These are phyloP conservation scores for Adrianichthys oophorus DNA, from an alignment of 2,797 vertebrate species.

Conservation along the genomic window DNA sequence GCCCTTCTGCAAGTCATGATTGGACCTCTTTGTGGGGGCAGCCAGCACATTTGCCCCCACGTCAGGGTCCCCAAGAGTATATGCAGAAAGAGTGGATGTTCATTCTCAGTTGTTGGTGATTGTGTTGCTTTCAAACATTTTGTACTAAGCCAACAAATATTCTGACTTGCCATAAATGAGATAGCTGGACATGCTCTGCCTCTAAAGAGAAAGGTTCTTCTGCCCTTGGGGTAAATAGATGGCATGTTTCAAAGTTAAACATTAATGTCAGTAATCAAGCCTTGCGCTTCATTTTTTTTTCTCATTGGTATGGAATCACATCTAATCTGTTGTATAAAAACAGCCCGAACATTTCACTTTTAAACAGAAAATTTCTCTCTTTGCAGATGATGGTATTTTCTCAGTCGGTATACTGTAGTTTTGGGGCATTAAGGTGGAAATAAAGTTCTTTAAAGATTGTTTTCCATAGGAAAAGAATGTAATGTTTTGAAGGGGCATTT, in stretches of 20 bases:
- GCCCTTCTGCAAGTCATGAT: slow-evolving; percentile 36
- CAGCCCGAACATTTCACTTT: slow-evolving; percentile 45
- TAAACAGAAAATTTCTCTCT: slow-evolving; percentile 35
- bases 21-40: slow-evolving; percentile 29
- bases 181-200: slow-evolving; percentile 15
- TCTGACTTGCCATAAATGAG: slow-evolving; percentile 31
- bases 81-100: slow-evolving; percentile 34
- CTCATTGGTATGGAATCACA: slow-evolving; percentile 30
- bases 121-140: slow-evolving; percentile 43
- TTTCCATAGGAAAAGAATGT: slow-evolving; percentile 68
- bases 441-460: slow-evolving; percentile 57
- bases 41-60: slow-evolving; percentile 47
- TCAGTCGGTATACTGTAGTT: slow-evolving; percentile 38
- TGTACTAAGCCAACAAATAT: slow-evolving; percentile 37
- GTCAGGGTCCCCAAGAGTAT: slow-evolving; percentile 12
- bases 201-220: slow-evolving; percentile 13
- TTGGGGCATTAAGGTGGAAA: slow-evolving; percentile 28
- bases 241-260: slow-evolving; percentile 38
- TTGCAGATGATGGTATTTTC: slow-evolving; percentile 59
- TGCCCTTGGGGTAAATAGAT: slow-evolving; percentile 29
- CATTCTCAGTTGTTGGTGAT: slow-evolving; percentile 44
- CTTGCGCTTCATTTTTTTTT: slow-evolving; percentile 45
- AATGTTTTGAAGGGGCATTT: slow-evolving; percentile 49
- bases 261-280: slow-evolving; percentile 66
- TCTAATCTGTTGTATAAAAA: slow-evolving; percentile 51